A percentile compares a stretch with the other conserved stretches of the same genome.
These are phyloP conservation scores for Xiphorhynchus erythropygius DNA, from an alignment of 2,797 vertebrate species.

Conservation along the genomic window DNA sequence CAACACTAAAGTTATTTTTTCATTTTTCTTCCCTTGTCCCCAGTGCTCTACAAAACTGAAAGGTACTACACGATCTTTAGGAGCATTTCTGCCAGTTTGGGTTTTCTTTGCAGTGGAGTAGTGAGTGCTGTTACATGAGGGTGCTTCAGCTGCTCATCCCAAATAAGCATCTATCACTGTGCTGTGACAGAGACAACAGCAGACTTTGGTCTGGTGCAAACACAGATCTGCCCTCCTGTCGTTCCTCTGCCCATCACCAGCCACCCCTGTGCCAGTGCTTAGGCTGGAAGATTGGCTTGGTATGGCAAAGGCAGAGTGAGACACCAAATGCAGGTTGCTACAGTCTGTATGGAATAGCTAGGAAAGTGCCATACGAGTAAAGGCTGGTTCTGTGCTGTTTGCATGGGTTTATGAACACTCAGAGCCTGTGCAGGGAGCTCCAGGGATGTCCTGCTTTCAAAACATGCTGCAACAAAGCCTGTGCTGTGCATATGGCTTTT, in stretches of 20 bases:
- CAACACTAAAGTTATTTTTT: background rate
- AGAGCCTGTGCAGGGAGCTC: background rate
- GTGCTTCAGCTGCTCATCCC: background rate
- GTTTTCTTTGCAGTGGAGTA: background rate
- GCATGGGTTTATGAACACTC: background rate
- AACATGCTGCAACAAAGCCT: background rate
- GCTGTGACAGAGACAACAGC: background rate
- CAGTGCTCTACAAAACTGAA: background rate
- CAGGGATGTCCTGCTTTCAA: background rate
- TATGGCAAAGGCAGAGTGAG: background rate
- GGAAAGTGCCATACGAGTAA: background rate
- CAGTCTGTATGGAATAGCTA: background rate
- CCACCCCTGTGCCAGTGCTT: background rate
- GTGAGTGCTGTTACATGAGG: background rate
- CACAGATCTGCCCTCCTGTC: background rate
- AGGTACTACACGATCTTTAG: background rate
- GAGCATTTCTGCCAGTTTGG: background rate
- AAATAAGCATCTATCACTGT: background rate
- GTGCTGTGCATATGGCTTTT: background rate
- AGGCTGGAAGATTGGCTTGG: background rate
- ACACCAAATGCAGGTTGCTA: background rate
- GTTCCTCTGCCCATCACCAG: background rate
- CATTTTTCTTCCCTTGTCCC: background rate
- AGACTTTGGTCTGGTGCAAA: background rate
- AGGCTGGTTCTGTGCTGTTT: background rate